Evolutionary conservation across 64 coral and sea anemone genomes (phyloP), one percentile per base, ranked within the genome.

Genomic region (Stylophora pistillata): DNA sequence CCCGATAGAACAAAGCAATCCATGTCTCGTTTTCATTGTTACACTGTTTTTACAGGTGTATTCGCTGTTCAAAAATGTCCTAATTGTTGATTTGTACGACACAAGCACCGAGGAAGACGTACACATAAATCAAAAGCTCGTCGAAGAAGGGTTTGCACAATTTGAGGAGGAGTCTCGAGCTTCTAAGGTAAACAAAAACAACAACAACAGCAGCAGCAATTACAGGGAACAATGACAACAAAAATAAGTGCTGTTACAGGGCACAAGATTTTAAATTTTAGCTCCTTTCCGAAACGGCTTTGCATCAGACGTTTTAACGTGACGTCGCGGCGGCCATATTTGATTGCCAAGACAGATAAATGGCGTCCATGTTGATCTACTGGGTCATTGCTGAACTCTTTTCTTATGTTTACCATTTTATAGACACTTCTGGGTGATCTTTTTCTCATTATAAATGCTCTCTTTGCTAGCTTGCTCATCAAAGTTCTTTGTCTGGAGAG

Each of bases 81-180:
- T 99, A 21, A 61, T 87, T 13, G 82, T 95, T n/a, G 97, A 99
- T 61, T 54, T 99, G 75, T 95, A 93, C 25, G 97, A 99, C 63
- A 99, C 97, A 0, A 90, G 69, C 33, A 91, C 93, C 13, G 90
- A 99, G 55, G 93, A 99, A 26, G 97, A 99, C 73, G 93, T 99
- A 25, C 97, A 99, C 55, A 88, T 99, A 29, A 95, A 99, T 56
- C 93, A 99, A 73, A 11, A 85, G 28, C 90, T 99, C 13, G 95
- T 99, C 58, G 89, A 89, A 14, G 88, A 95, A 55, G 90, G 93
- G 16, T 76, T 81, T 93, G 97, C 90, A 7, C 75, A 93, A 81
- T 95, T 89, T 15, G 89, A 92, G 87, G 97, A 99, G 28, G 97
- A 99, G 65, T 89, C 90, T 18, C 92, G 90, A 28, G 69, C 87